Conservation (phyloP, 2,888 invertebrate genomes). For the Leucoma salicis region DNA sequence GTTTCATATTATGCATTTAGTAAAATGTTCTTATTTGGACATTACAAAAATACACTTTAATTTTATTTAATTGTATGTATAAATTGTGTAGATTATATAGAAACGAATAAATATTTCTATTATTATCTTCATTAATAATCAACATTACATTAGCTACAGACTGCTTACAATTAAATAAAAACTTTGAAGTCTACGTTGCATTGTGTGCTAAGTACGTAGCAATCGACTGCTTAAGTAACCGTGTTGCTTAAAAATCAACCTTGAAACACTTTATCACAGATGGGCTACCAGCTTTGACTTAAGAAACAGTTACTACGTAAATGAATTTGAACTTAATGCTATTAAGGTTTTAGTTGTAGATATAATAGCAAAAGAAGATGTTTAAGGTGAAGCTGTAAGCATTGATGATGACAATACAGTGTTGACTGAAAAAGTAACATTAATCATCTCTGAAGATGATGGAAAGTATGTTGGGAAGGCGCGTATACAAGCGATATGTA, state of each 20-base stretch:
- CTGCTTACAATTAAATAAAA: slow-evolving; percentile 57
- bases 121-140: slow-evolving; percentile 41
- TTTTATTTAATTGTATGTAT: too few relatives aligned
- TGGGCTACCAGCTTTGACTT: not conserved
- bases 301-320: not conserved
- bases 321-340: slow-evolving; percentile 19
- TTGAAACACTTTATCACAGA: not conserved
- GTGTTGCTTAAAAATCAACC: slow-evolving; percentile 31
- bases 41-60: too few relatives aligned
- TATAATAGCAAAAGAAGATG: not conserved
- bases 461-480: slow-evolving; percentile 43
- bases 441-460: slow-evolving; percentile 75
- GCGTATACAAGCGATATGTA: slow-evolving; percentile 24
- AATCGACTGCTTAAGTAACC: slow-evolving; percentile 51
- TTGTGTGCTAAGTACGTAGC: slow-evolving; percentile 55
- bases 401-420: slow-evolving; percentile 42
- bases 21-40: too few relatives aligned
- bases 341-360: not conserved
- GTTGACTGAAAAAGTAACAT: slow-evolving; percentile 66
- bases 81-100: too few relatives aligned
- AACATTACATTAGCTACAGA: slow-evolving; percentile 56
- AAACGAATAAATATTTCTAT: too few relatives aligned
- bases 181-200: slow-evolving; percentile 54
- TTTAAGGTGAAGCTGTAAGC: slow-evolving; percentile 51
- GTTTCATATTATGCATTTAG: too few relatives aligned